Conservation (phyloP, 2,888 invertebrate genomes). For the Netelia virgata region DNA sequence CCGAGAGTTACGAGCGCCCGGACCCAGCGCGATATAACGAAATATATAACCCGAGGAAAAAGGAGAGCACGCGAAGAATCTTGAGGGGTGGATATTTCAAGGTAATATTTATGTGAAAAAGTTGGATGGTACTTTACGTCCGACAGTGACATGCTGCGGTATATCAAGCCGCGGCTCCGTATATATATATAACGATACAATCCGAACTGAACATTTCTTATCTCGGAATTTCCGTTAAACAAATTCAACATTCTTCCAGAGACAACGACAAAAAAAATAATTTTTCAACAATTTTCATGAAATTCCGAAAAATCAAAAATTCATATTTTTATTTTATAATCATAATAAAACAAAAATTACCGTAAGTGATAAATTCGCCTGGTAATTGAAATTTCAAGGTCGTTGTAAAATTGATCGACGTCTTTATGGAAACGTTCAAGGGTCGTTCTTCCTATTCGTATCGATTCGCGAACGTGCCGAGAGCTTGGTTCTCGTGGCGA, state of each 20-base stretch:
- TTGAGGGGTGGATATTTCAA: constrained; percentile 12
- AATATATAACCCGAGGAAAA: background rate
- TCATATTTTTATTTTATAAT: no score
- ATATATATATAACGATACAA: constrained; percentile 2
- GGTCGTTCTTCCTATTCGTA: constrained; percentile 1
- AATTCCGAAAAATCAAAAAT: no score
- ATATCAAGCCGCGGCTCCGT: background rate
- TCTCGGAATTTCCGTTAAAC: no score
- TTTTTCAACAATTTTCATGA: background rate
- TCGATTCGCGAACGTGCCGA: constrained; percentile 18
- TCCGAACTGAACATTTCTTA: no score
- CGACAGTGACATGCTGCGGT: background rate
- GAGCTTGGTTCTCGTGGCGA: constrained; percentile 18
- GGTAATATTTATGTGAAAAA: constrained; percentile 18
- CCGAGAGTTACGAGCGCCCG: constrained; percentile 1
- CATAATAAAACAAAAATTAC: no score
- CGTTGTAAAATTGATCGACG: no score
- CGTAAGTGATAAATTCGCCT: no score
- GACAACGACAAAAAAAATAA: background rate
- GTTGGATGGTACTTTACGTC: background rate
- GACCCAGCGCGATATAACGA: background rate
- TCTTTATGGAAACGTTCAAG: no score
- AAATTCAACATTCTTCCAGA: background rate
- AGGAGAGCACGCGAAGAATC: background rate
- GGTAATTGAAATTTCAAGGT: no score